Conservation (phyloP, 2,888 invertebrate species). For the Temnothorax ravouxi region DNA sequence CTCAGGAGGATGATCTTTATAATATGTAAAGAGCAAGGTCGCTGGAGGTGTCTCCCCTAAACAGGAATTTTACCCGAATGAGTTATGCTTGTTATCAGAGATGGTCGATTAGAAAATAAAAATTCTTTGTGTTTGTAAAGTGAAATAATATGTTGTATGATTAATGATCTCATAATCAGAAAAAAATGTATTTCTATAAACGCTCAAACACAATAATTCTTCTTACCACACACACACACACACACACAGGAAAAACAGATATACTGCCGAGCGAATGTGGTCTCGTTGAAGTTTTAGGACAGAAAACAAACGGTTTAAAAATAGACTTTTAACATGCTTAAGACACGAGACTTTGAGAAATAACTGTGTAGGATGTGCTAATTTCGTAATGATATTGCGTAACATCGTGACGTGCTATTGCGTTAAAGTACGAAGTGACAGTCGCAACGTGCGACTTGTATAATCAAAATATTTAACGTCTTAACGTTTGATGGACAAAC, state of each 20-base stretch:
- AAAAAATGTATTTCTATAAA: neutral
- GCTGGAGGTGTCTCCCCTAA: too few relatives aligned
- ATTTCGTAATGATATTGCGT: conserved; percentile 30
- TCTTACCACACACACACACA: neutral
- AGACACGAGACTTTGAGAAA: conserved; percentile 2
- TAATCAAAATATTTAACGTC: conserved; percentile 15
- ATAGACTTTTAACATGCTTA: neutral
- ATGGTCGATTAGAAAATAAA: neutral
- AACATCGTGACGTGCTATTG: neutral
- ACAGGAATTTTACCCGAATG: too few relatives aligned
- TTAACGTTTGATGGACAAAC: neutral
- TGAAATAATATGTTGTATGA: neutral
- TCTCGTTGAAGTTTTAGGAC: neutral
- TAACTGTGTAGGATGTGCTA: neutral
- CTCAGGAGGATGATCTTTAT: too few relatives aligned
- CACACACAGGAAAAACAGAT: neutral
- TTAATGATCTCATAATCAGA: neutral
- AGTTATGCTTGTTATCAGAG: neutral
- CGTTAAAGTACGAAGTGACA: neutral
- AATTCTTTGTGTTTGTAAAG: neutral
- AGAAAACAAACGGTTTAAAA: neutral
- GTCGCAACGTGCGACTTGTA: neutral
- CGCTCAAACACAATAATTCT: neutral
- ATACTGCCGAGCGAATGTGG: neutral
- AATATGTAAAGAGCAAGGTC: too few relatives aligned